A percentile compares a stretch with the other conserved stretches of the same genome.
Evolutionary conservation across 1,140 invertebrate species (phyloP).

Genomic region (Amyelois transitella): DNA sequence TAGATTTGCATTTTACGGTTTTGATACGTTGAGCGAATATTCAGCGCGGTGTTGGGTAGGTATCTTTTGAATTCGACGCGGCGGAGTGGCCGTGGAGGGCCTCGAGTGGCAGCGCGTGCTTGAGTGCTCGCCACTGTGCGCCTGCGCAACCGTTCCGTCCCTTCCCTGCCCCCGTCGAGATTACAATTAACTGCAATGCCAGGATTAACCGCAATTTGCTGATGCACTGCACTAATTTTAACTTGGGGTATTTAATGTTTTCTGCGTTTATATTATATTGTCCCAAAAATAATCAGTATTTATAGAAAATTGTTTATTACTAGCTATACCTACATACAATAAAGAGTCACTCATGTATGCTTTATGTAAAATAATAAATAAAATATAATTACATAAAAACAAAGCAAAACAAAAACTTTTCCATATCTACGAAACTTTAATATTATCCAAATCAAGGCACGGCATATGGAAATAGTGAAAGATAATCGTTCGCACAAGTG

Average conservation of each 20-base stretch:
- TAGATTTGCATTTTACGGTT: conserved; percentile 74
- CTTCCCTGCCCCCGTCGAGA: conserved; percentile 23
- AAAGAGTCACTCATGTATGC: no score
- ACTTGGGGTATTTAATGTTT: no score
- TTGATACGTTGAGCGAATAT: conserved; percentile 72
- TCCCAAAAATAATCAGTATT: no score
- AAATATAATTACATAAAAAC: no score
- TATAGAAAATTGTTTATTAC: no score
- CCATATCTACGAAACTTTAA: neutral
- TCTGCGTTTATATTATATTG: no score
- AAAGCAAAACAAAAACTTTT: neutral
- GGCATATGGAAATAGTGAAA: neutral
- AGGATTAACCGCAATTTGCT: neutral
- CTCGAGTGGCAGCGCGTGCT: conserved; percentile 67
- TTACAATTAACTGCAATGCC: conserved; percentile 59
- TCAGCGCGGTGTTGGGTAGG: conserved; percentile 67
- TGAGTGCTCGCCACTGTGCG: conserved; percentile 56
- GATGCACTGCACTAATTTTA: neutral
- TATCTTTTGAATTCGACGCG: conserved; percentile 72
- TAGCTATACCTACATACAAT: no score
- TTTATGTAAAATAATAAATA: no score
- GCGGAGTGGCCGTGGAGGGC: conserved; percentile 60
- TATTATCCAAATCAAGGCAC: neutral
- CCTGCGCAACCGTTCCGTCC: conserved; percentile 43
- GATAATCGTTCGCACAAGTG: neutral